A percentile compares a stretch with the other conserved stretches of the same genome.
phyloP scores from a whole-genome alignment of 2,113 vertebrate species.

The Corythornis vintsioides region DNA sequence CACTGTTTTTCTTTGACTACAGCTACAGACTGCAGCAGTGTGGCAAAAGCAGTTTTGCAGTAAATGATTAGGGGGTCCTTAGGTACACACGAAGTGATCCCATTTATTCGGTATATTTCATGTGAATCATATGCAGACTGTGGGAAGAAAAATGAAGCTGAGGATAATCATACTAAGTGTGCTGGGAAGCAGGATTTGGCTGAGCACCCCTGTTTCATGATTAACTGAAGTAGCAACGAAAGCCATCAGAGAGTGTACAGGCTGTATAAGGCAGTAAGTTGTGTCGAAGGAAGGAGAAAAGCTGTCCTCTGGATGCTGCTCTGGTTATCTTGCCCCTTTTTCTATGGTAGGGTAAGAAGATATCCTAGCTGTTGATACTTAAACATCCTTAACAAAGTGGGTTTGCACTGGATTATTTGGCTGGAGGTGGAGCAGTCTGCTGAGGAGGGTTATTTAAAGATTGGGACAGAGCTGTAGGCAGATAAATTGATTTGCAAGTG shows the following conservation, averaged over 20 bases:
- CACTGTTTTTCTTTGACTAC: neutral
- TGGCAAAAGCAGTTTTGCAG: constrained; percentile 22
- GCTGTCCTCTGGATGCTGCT: neutral
- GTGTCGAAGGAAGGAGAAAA: neutral
- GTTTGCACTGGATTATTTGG: constrained; percentile 46
- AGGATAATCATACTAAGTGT: constrained; percentile 38
- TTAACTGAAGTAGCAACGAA: neutral
- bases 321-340: neutral
- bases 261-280: constrained; percentile 7
- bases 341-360: neutral
- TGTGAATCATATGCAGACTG: neutral
- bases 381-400: constrained; percentile 17
- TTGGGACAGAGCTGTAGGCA: constrained; percentile 34
- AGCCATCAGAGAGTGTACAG: neutral
- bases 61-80: neutral
- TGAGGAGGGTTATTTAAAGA: constrained; percentile 64
- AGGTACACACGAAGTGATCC: neutral
- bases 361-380: constrained; percentile 1
- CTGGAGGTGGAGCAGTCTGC: constrained; percentile 53
- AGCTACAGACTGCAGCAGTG: neutral
- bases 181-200: constrained; percentile 29
- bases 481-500: constrained; percentile 55
- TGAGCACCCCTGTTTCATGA: constrained; percentile 33
- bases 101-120: neutral
- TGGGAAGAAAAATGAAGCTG: constrained; percentile 56